These are phyloP conservation scores for Pammene aurita DNA, from an alignment of 2,888 invertebrate genomes.

Conservation along the genomic window DNA sequence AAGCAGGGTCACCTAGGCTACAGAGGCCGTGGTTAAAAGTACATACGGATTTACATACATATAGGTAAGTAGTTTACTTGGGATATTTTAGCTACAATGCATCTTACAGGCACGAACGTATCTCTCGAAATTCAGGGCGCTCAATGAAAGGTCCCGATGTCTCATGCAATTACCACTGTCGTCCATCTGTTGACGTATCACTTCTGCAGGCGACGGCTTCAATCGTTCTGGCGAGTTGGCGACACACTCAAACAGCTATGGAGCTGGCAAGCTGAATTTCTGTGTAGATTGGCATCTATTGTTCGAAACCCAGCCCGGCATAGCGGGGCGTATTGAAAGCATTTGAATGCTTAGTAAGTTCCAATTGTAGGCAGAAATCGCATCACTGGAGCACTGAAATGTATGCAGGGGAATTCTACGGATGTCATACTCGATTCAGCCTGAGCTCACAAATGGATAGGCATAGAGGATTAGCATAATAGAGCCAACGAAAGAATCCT, in stretches of 20 bases:
- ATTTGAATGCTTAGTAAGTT: constrained; percentile 73
- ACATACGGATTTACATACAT: no score
- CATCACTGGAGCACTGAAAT: constrained; percentile 39
- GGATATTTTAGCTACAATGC: no score
- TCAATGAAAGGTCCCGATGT: constrained; percentile 5
- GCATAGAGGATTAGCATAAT: not conserved
- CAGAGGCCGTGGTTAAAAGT: no score
- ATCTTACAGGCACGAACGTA: not conserved
- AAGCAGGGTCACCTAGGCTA: no score
- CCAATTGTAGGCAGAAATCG: constrained; percentile 59
- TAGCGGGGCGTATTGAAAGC: constrained; percentile 68
- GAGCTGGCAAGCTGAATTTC: constrained; percentile 70
- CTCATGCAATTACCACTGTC: constrained; percentile 23
- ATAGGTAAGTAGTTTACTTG: no score
- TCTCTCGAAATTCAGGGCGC: not conserved
- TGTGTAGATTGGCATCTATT: constrained; percentile 75
- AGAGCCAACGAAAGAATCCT: not conserved
- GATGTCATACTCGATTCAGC: constrained; percentile 16
- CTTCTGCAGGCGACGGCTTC: constrained; percentile 37
- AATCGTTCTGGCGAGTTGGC: constrained; percentile 44
- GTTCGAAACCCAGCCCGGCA: constrained; percentile 65
- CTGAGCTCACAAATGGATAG: constrained; percentile 4
- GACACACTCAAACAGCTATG: constrained; percentile 35
- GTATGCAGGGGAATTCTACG: constrained; percentile 28
- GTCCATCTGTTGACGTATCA: constrained; percentile 30